Evolutionary conservation across 1,140 invertebrate genomes (phyloP), one percentile per base, ranked within the genome.

Genomic region (Zaprionus nigranus): DNA sequence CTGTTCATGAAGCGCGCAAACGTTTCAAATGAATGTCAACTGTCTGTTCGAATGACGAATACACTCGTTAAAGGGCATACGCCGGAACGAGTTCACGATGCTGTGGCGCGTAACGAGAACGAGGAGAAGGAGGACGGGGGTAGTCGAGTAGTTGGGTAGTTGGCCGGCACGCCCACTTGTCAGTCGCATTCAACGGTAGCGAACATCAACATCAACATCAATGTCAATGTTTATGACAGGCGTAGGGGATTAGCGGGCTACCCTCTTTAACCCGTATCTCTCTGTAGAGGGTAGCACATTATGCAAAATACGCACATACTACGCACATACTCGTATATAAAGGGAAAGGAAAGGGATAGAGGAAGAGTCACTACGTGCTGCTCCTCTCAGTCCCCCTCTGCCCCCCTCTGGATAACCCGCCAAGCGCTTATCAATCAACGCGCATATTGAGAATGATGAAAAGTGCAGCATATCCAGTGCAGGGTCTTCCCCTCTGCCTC

Each of bases 151-250:
- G 74, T 78, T 78, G 75, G 58, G 59, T 74, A 74, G 78, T 80
- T 75, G 75, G 58, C 68, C 71, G 67, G 26, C 68, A 87, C 84
- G 85, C 84, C 84, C 84, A 88, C 84, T 84, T 87, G 84, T 87
- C 84, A 87, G 38, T 81, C 26, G 49, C 82, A 84, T 26, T 57
- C 77, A 84, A 69, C 70, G 64, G 71, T 54, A 76, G 54, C 79
- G 73, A 66, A 38, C 63, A 64, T 49, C 71, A 67, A 63, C 69
- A 78, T 75, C 78, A 84, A 86, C 84, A 88, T 88, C 84, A 88
- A 88, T 79, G 85, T 88, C 84, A 88, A 86, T 88, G 84, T 74
- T 88, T 88, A 88, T 88, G 84, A 88, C 84, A 88, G 84, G 84
- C 84, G 75, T 85, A 84, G 74, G 81, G 81, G 84, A 88, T 88